A percentile compares a stretch with the other conserved stretches of the same genome.
These are phyloP conservation scores for Drosophila meridionalis DNA, from an alignment of 2,888 invertebrate species.

Conservation along the genomic window DNA sequence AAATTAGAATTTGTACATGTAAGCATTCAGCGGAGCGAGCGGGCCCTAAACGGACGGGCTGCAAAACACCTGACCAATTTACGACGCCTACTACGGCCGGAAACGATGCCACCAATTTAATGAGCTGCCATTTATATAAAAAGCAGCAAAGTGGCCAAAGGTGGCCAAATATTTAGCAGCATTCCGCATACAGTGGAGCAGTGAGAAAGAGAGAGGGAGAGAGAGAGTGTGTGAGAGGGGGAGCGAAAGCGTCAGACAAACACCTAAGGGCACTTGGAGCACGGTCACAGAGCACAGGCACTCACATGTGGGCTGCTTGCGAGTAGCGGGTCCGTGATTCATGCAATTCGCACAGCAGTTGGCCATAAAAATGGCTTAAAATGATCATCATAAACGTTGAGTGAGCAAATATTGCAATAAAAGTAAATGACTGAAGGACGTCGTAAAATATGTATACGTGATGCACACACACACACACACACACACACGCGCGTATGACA, in stretches of 20 bases:
- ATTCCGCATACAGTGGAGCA: slow-evolving; percentile 36
- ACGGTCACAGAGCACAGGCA: slow-evolving; percentile 7
- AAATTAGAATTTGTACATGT: slow-evolving; percentile 67
- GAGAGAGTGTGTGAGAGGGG: not conserved
- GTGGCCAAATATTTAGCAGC: slow-evolving; percentile 79
- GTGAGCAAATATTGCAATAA: slow-evolving; percentile 85
- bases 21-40: slow-evolving; percentile 33
- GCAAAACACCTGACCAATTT: slow-evolving; percentile 70
- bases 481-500: not conserved
- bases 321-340: slow-evolving; percentile 72
- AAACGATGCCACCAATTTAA: slow-evolving; percentile 76
- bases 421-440: slow-evolving; percentile 84
- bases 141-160: slow-evolving; percentile 71
- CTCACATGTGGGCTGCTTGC: slow-evolving; percentile 56
- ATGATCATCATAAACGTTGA: slow-evolving; percentile 85
- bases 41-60: slow-evolving; percentile 3
- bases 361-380: slow-evolving; percentile 85
- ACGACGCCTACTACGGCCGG: slow-evolving; percentile 44
- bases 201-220: not conserved
- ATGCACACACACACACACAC: slow-evolving; percentile 51
- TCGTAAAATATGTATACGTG: slow-evolving; percentile 83
- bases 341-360: slow-evolving; percentile 77
- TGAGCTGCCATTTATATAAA: slow-evolving; percentile 79
- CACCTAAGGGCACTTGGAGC: slow-evolving; percentile 44
- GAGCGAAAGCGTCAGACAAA: slow-evolving; percentile 15